Conservation (phyloP, 2,888 invertebrate genomes). For the Eupithecia inturbata region DNA sequence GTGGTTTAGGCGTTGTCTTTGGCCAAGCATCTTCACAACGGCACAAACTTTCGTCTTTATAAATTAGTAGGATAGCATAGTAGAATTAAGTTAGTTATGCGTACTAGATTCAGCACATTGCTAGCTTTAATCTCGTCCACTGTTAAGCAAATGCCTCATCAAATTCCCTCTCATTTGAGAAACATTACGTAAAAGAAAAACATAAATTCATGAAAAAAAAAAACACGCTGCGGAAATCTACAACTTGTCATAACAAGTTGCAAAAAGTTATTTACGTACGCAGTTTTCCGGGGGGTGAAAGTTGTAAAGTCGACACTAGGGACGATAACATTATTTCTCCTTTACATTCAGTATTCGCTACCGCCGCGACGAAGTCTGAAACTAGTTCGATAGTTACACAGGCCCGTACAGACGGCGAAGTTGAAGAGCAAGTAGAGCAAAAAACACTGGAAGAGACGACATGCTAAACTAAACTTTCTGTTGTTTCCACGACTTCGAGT, state of each 20-base stretch:
- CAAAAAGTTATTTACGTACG: conserved; percentile 36
- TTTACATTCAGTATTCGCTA: conserved; percentile 56
- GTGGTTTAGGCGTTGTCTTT: too few species aligned
- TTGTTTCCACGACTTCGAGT: conserved; percentile 26
- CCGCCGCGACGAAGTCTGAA: conserved; percentile 45
- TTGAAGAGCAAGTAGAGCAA: conserved; percentile 35
- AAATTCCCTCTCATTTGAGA: neutral
- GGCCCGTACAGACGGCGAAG: conserved; percentile 42
- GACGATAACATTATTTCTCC: conserved; percentile 63
- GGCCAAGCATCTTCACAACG: too few species aligned
- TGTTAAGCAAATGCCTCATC: neutral
- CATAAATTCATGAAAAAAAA: neutral
- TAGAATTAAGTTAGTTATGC: neutral
- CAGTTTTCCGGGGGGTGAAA: conserved; percentile 30
- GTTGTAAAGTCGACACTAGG: conserved; percentile 48
- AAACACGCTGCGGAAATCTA: conserved; percentile 13
- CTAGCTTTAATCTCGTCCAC: neutral
- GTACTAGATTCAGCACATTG: neutral
- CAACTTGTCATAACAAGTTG: conserved; percentile 33
- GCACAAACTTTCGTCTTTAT: too few species aligned
- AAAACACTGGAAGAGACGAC: conserved; percentile 46
- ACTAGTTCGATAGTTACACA: conserved; percentile 59
- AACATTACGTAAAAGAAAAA: neutral
- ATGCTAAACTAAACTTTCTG: conserved; percentile 31
- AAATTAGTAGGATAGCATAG: too few species aligned